Percentiles rank a stretch among this genome's conserved stretches.
These are phyloP conservation scores for Aphelinus certus DNA, from an alignment of 1,140 invertebrate species.

Conservation along the genomic window DNA sequence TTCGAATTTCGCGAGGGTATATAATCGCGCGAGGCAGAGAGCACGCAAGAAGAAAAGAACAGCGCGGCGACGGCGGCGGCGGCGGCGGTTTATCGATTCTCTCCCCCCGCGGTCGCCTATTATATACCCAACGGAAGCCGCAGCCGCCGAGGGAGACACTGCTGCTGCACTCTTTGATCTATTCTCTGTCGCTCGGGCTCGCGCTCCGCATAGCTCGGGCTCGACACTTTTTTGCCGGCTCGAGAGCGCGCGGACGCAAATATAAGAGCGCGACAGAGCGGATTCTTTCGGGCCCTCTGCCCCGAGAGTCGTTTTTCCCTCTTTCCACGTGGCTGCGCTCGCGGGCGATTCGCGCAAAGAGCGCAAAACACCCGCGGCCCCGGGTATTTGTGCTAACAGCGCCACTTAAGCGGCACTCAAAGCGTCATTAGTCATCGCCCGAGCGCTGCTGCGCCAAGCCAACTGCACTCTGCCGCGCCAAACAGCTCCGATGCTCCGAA, in stretches of 20 bases:
- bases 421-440: constrained; percentile 40
- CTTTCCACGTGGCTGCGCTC: background rate
- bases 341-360: background rate
- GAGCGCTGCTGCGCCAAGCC: background rate
- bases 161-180: constrained; percentile 2
- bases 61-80: no score
- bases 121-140: background rate
- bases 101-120: background rate
- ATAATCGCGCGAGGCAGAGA: no score
- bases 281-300: background rate
- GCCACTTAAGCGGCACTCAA: constrained; percentile 39
- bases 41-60: no score
- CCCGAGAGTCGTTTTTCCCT: no score
- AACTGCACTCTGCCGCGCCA: constrained; percentile 32
- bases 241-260: constrained; percentile 29
- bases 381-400: constrained; percentile 34
- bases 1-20: background rate
- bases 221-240: background rate
- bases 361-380: background rate
- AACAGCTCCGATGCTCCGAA: background rate
- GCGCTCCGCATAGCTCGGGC: background rate
- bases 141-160: background rate
- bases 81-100: no score
- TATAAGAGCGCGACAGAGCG: background rate
- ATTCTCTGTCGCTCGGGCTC: background rate